Conservation (phyloP, 2,888 invertebrate species). For the Fragum fragum region DNA sequence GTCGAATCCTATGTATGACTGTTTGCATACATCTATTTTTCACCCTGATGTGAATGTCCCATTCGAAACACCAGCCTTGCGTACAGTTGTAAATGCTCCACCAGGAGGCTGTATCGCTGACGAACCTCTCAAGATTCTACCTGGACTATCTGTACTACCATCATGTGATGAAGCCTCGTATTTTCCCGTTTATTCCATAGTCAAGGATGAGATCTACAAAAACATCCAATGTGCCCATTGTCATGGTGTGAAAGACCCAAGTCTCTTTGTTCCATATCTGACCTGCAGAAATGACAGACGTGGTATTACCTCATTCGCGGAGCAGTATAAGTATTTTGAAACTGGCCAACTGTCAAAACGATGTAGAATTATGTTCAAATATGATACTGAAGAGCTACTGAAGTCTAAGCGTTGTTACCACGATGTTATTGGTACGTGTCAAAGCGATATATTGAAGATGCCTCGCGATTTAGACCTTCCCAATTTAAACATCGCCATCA, state of each 20-base stretch:
- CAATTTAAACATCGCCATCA: background rate
- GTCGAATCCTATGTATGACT: background rate
- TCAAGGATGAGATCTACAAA: background rate
- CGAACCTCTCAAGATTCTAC: background rate
- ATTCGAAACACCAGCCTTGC: background rate
- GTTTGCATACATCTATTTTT: background rate
- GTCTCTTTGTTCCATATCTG: background rate
- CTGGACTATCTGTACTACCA: background rate
- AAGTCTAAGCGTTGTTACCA: background rate
- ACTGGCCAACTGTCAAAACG: background rate
- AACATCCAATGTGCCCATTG: background rate
- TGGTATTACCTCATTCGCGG: background rate
- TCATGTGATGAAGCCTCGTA: background rate
- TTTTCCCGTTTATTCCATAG: background rate
- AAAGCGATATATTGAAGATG: background rate
- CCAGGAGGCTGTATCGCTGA: background rate
- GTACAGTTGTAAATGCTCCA: background rate
- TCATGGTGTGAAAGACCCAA: background rate
- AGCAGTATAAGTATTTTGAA: background rate
- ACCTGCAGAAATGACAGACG: background rate
- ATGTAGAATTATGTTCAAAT: background rate
- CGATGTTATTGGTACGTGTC: background rate
- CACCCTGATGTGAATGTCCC: background rate
- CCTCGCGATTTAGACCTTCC: background rate
- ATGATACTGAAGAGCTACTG: background rate